Conservation (phyloP, 1,140 invertebrate genomes). For the Drosophila arawakana region DNA sequence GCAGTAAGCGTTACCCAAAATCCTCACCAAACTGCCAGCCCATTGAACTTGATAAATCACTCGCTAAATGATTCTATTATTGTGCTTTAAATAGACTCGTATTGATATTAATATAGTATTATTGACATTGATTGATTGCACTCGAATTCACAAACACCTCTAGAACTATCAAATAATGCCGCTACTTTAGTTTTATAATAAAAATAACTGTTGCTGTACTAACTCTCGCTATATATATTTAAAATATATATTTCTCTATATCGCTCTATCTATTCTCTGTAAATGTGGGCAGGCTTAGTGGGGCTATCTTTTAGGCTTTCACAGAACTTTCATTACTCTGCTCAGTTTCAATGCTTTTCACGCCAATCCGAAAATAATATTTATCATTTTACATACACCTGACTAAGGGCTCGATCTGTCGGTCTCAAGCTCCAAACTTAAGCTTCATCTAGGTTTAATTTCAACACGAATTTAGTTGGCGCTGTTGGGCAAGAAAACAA, state of each 20-base stretch:
- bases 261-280: conserved; percentile 9
- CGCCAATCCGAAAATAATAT: conserved; percentile 13
- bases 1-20: conserved; percentile 41
- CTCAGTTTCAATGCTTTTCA: conserved; percentile 27
- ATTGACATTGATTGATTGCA: conserved; percentile 39
- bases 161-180: conserved; percentile 39
- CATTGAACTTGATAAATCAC: conserved; percentile 42
- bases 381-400: conserved; percentile 21
- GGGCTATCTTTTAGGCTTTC: conserved; percentile 11
- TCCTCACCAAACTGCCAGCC: conserved; percentile 38
- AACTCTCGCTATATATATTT: conserved; percentile 8
- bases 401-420: neutral
- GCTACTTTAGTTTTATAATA: conserved; percentile 17
- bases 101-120: conserved; percentile 31
- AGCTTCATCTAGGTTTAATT: conserved; percentile 3
- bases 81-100: conserved; percentile 68
- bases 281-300: conserved; percentile 24
- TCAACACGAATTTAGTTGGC: conserved; percentile 28
- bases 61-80: conserved; percentile 46
- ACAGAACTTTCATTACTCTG: neutral
- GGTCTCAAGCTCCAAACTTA: neutral
- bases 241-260: conserved; percentile 12
- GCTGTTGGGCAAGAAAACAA: conserved; percentile 29
- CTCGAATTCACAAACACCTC: conserved; percentile 21
- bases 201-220: conserved; percentile 32